Evolutionary conservation across 2,888 invertebrate species (phyloP), one percentile per base, ranked within the genome.

Genomic region (Amphipoea oculea): DNA sequence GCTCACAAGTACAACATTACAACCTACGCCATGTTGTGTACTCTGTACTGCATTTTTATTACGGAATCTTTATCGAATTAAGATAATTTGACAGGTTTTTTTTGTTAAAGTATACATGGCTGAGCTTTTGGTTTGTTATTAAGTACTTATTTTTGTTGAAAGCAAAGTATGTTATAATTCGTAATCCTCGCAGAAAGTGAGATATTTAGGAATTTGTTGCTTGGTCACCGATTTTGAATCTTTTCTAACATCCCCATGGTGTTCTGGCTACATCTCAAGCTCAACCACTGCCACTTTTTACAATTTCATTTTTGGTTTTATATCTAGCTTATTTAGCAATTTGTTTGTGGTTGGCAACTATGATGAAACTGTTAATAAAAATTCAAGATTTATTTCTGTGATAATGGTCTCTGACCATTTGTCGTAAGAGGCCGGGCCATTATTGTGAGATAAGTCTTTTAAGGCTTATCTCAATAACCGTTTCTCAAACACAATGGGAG

Each of bases 391-490:
- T 7, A 78, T 76, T 86, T 80, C 9, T 83, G 12, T 77, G 79
- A 91, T 86, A 91, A 89, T 88, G 79, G 84, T 62, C 70, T 78
- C 73, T 78, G 76, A 73, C 88, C 86, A 91, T 92, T 93, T 92
- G 89, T 91, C 89, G 88, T 88, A 79, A 90, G 89, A 86, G 86
- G 83, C 87, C 87, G 78, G 78, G 74, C 86, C 85, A 89, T 90
- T 90, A 91, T 82, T 82, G 54, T 79, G 66, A 79, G 66, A 81
- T 70, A 83, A 81, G 66, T 79, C 89, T 90, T 92, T 87, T 85
- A 88, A 88, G 89, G 92, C 91, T 95, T 95, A 95, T 94, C 94
- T 91, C 60, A 87, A 88, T 87, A 89, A 92, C 93, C 83, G 91
- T 92, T 92, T 89, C 87, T 82, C 78, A 84, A 90, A 93, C 92